phyloP scores from a whole-genome alignment of 2,888 invertebrate genomes.

The Macropis europaea region DNA sequence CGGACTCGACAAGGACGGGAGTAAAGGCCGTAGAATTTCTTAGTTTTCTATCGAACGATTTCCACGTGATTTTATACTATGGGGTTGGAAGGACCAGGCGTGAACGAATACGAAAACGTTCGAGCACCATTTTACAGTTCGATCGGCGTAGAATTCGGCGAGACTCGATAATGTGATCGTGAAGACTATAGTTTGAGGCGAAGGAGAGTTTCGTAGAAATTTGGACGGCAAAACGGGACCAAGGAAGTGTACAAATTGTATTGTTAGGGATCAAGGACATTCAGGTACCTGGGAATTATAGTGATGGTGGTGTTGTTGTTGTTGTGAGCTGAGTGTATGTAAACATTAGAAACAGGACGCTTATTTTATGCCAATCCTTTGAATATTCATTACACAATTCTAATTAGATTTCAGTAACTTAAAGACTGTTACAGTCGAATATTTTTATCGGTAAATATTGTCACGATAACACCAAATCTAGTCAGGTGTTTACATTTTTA shows the following conservation, averaged over 20 bases:
- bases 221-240: neutral
- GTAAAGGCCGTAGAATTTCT: neutral
- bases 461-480: too few relatives aligned
- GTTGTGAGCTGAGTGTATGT: neutral
- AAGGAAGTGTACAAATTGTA: constrained; percentile 3
- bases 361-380: too few relatives aligned
- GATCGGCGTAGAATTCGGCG: neutral
- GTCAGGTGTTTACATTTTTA: too few relatives aligned
- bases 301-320: neutral
- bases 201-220: neutral
- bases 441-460: too few relatives aligned
- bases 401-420: too few relatives aligned
- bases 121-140: constrained; percentile 19
- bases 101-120: constrained; percentile 14
- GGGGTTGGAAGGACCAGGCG: constrained; percentile 1
- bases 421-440: too few relatives aligned
- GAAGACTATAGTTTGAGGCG: neutral
- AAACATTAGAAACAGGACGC: neutral
- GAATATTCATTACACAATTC: too few relatives aligned
- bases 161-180: neutral
- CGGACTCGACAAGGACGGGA: too few relatives aligned
- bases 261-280: constrained; percentile 7
- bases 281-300: neutral
- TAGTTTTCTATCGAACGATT: neutral
- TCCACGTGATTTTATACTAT: neutral